Evolutionary conservation across 2,888 invertebrate species (phyloP).

Genomic region (Plagodis pulveraria): DNA sequence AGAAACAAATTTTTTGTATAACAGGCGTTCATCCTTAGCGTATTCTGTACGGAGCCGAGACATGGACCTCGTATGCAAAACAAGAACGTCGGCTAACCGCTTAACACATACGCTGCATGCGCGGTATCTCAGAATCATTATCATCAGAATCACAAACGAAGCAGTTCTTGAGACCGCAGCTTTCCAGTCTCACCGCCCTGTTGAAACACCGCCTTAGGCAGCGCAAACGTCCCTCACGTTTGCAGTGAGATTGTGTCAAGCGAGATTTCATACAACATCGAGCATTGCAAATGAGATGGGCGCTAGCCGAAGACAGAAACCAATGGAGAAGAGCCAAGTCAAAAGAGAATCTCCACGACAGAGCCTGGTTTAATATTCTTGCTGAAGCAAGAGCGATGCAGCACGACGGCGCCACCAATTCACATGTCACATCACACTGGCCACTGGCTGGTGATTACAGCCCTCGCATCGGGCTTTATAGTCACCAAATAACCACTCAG

Average conservation of each 20-base stretch:
- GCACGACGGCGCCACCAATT: too few species aligned
- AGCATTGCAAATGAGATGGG: not conserved
- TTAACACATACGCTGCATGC: slow-evolving; percentile 13
- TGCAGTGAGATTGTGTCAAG: not conserved
- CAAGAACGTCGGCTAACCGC: slow-evolving; percentile 17
- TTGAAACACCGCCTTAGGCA: too few species aligned
- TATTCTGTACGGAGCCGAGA: slow-evolving; percentile 22
- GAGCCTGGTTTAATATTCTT: too few species aligned
- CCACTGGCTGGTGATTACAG: too few species aligned
- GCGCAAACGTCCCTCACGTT: not conserved
- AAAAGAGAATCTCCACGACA: too few species aligned
- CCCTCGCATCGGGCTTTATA: too few species aligned
- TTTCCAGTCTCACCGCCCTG: slow-evolving; percentile 1
- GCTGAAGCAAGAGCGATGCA: too few species aligned
- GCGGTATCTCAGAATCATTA: too few species aligned
- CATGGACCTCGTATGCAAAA: slow-evolving; percentile 22
- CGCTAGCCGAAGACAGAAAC: too few species aligned
- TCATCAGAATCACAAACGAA: not conserved
- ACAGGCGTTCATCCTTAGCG: slow-evolving; percentile 21
- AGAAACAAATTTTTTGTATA: slow-evolving; percentile 13
- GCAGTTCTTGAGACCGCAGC: not conserved
- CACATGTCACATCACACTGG: too few species aligned
- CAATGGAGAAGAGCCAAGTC: too few species aligned
- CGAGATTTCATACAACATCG: not conserved
- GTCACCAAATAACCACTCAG: too few species aligned